Base-by-base conservation (phyloP, 2,888 invertebrate species). In the Hedya salicella region DNA sequence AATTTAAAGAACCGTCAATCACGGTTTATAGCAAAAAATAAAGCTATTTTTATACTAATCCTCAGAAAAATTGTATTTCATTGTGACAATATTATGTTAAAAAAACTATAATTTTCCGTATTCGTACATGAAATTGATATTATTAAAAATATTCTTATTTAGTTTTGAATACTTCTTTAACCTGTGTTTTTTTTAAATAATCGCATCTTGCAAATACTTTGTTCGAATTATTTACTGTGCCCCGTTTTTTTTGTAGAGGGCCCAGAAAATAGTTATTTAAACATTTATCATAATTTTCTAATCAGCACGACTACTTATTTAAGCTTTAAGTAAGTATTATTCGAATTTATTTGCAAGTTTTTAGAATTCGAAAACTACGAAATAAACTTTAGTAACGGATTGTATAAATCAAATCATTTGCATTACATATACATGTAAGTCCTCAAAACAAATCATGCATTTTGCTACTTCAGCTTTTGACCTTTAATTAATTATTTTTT, bases 31-130 rank as follows among this genome's bases (percentile, higher is more conserved):
- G 16, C 9, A 21, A 25, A 46, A 49, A 39, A 32, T 21, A 48
- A n/a, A 36, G 11, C 17, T 32, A 46, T 60, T 57, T 57, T 57
- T 46, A 57, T 57, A 46, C 19, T 19, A 46, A 57, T 32, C 14
- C 25, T 30, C n/a, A n/a, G n/a, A n/a, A n/a, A 21, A 44, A 17
- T 17, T 44, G 44, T n/a, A n/a, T n/a, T n/a, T n/a, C n/a, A n/a
- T n/a, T n/a, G n/a, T n/a, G n/a, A n/a, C n/a, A n/a, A n/a, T n/a
- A n/a, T n/a, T n/a, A n/a, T n/a, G n/a, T n/a, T n/a, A n/a, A n/a
- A n/a, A n/a, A n/a, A n/a, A n/a, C n/a, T n/a, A n/a, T 19, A 11
- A 11, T 3, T 3, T 46, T 44, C 11, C 19, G 4, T 0, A 17
- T 1, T 25, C 6, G 2, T 36, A 36, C 6, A 36, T 36, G 6